Evolutionary conservation across 2,797 vertebrate genomes (phyloP).

Genomic region (Crocidura indochinensis): DNA sequence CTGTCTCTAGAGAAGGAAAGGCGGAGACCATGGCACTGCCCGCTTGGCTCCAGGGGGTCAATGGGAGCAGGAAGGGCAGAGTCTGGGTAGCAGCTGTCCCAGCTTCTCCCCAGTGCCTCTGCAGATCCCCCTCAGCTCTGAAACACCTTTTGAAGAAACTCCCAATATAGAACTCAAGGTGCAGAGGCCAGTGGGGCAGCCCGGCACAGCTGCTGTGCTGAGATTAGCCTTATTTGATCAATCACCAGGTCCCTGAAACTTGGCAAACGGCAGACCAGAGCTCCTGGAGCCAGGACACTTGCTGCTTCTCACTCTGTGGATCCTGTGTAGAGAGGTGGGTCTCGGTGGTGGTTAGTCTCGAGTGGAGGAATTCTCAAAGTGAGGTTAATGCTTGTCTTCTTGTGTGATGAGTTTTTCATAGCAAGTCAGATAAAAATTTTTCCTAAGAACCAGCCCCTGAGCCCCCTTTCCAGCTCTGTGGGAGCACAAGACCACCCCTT

Average conservation of each 20-base stretch:
- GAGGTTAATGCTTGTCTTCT: slow-evolving; percentile 86
- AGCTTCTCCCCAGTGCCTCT: slow-evolving; percentile 87
- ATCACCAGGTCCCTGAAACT: slow-evolving; percentile 88
- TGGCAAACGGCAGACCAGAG: slow-evolving; percentile 90
- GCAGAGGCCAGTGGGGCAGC: slow-evolving; percentile 88
- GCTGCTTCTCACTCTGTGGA: slow-evolving; percentile 75
- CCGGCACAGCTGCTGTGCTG: slow-evolving; percentile 88
- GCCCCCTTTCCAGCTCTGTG: slow-evolving; percentile 87
- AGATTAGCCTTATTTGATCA: slow-evolving; percentile 89
- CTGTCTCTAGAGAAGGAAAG: slow-evolving; percentile 76
- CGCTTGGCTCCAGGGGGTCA: slow-evolving; percentile 77
- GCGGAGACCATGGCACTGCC: slow-evolving; percentile 81
- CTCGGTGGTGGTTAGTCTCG: slow-evolving; percentile 84
- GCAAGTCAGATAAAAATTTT: slow-evolving; percentile 89
- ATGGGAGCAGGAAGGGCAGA: slow-evolving; percentile 40
- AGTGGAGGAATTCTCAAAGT: slow-evolving; percentile 88
- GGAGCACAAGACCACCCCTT: slow-evolving; percentile 87
- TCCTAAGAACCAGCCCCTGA: slow-evolving; percentile 88
- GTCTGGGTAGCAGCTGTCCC: slow-evolving; percentile 59
- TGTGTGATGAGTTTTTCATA: slow-evolving; percentile 84
- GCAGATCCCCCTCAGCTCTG: slow-evolving; percentile 87
- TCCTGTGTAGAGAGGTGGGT: slow-evolving; percentile 85
- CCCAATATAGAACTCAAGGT: slow-evolving; percentile 88
- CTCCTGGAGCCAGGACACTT: slow-evolving; percentile 85
- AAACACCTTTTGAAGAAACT: slow-evolving; percentile 83